Percentiles rank a stretch among this genome's conserved stretches.
Conservation (phyloP, 2,797 vertebrate genomes). For the Hybognathus amarus region DNA sequence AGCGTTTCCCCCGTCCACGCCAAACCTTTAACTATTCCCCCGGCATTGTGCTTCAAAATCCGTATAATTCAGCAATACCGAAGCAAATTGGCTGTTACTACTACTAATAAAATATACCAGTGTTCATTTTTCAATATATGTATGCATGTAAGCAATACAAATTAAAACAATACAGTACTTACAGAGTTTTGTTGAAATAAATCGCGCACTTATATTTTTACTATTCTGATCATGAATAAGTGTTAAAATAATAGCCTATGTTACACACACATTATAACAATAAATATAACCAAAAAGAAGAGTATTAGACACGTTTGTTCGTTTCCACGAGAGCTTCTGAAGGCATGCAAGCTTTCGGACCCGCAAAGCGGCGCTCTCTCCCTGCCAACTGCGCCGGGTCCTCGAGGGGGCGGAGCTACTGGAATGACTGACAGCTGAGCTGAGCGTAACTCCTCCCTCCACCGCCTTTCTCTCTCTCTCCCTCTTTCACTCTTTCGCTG, state of each 20-base stretch:
- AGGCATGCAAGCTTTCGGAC: conserved; percentile 29
- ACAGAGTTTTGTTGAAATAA: neutral
- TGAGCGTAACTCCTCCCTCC: conserved; percentile 69
- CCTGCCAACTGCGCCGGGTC: conserved; percentile 44
- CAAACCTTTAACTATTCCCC: neutral
- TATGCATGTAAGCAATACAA: neutral
- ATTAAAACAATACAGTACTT: too few relatives aligned
- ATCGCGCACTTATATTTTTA: neutral
- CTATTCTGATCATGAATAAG: neutral
- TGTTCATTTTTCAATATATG: neutral
- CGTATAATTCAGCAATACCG: neutral
- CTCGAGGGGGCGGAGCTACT: conserved; percentile 52
- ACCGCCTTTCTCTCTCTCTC: conserved; percentile 50
- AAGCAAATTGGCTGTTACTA: neutral
- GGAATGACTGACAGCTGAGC: conserved; percentile 69
- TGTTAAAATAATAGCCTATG: neutral
- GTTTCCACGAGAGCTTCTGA: neutral
- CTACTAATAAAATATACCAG: neutral
- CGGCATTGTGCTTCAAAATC: neutral
- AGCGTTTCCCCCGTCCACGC: neutral
- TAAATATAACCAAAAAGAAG: neutral
- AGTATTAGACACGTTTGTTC: neutral
- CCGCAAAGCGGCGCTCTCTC: conserved; percentile 80
- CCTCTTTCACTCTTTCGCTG: conserved; percentile 60
- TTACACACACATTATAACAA: neutral